phyloP scores from a whole-genome alignment of 2,113 vertebrate species.

The Petroica traversi region DNA sequence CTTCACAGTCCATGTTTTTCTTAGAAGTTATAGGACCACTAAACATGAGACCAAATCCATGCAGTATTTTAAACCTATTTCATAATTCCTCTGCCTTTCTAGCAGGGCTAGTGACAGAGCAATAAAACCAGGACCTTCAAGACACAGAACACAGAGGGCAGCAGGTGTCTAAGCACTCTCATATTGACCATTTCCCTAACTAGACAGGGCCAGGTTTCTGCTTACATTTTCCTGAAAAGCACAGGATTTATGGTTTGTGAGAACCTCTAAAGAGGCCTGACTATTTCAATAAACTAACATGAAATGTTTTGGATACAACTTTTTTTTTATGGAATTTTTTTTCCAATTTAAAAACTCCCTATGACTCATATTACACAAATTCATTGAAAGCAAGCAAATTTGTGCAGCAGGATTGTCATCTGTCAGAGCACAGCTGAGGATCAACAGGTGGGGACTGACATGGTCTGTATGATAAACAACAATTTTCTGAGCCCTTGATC shows the following conservation, averaged over 20 bases:
- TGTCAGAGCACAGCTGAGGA: not conserved
- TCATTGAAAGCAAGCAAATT: not conserved
- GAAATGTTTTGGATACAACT: not conserved
- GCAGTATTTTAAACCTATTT: not conserved
- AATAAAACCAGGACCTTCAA: not conserved
- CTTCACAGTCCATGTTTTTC: not conserved
- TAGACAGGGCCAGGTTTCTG: not conserved
- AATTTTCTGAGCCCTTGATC: not conserved
- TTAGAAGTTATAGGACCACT: not conserved
- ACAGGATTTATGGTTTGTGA: not conserved
- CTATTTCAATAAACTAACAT: not conserved
- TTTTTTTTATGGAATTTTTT: not conserved
- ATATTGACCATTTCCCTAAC: not conserved
- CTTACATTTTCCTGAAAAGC: not conserved
- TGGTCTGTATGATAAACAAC: not conserved
- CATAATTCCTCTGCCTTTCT: not conserved
- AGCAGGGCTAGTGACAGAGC: not conserved
- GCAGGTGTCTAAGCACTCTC: not conserved
- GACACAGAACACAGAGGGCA: not conserved
- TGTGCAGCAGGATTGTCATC: not conserved
- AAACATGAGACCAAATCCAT: not conserved
- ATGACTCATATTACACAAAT: not conserved
- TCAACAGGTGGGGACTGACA: not conserved
- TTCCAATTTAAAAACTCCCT: not conserved
- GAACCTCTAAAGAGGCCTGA: not conserved